Conservation (phyloP, 2,888 invertebrate genomes). For the Polyommatus icarus region DNA sequence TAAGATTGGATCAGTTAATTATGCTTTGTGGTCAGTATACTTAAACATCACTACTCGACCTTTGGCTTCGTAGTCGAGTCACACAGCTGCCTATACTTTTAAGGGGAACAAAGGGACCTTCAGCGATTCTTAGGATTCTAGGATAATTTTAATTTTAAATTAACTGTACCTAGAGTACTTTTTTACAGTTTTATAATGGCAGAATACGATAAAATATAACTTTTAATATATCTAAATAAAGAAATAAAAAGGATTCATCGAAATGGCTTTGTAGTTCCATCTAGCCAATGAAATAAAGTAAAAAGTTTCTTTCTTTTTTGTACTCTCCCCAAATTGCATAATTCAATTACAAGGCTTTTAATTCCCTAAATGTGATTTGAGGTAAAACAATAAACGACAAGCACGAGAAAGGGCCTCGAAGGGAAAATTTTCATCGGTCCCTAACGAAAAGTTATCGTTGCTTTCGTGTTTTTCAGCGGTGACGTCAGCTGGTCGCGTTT, state of each 20-base stretch:
- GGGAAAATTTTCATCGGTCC: slow-evolving; percentile 27
- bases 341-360: slow-evolving; percentile 4
- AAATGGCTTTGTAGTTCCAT: neutral
- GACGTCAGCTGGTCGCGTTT: slow-evolving; percentile 13
- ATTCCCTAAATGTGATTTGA: slow-evolving; percentile 1
- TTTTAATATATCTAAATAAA: neutral
- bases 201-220: neutral
- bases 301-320: neutral
- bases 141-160: too few relatives aligned
- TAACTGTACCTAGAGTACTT: neutral
- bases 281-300: neutral
- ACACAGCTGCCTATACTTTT: too few relatives aligned
- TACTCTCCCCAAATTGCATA: neutral
- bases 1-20: too few relatives aligned
- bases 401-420: neutral
- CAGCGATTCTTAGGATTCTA: too few relatives aligned
- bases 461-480: neutral
- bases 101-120: too few relatives aligned
- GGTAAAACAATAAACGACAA: slow-evolving; percentile 9
- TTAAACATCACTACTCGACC: too few relatives aligned
- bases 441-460: neutral
- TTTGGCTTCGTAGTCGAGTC: too few relatives aligned
- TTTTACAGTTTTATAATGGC: neutral
- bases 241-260: neutral
- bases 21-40: too few relatives aligned